Evolutionary conservation across 2,888 invertebrate genomes (phyloP).

Genomic region (Volucella bombylans): DNA sequence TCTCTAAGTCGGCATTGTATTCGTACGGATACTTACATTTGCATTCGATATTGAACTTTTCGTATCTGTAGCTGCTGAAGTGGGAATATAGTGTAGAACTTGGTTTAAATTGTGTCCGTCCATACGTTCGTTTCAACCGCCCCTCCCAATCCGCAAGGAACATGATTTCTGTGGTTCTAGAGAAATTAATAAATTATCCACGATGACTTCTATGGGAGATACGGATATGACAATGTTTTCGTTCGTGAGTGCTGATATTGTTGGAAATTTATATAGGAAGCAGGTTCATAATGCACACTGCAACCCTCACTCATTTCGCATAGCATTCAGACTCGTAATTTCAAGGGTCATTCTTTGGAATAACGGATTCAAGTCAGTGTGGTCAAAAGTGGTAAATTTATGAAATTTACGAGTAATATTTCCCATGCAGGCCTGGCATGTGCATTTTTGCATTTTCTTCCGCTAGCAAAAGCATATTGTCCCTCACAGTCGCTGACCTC

Average conservation of each 20-base stretch:
- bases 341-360: conserved; percentile 37
- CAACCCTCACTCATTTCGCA: conserved; percentile 39
- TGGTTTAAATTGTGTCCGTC: conserved; percentile 24
- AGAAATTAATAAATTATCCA: conserved; percentile 70
- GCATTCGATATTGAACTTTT: conserved; percentile 3
- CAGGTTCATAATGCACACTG: conserved; percentile 56
- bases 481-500: no score
- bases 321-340: conserved; percentile 41
- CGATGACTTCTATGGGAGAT: conserved; percentile 51
- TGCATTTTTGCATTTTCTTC: no score
- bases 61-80: conserved; percentile 19
- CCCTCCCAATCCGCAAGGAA: conserved; percentile 12
- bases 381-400: not conserved
- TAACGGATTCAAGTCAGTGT: conserved; percentile 36
- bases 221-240: conserved; percentile 51
- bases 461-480: no score
- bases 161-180: conserved; percentile 64
- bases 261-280: conserved; percentile 63
- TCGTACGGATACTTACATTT: no score
- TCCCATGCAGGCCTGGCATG: no score
- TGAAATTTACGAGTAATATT: no score
- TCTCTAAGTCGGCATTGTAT: conserved; percentile 37
- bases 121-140: conserved; percentile 40
- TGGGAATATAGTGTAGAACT: not conserved
- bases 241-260: conserved; percentile 66